Percentiles rank a stretch among this genome's conserved stretches.
Conservation (phyloP, 30 jellyfish, hydroid and myxozoan species). For the Aurelia coerulea region DNA sequence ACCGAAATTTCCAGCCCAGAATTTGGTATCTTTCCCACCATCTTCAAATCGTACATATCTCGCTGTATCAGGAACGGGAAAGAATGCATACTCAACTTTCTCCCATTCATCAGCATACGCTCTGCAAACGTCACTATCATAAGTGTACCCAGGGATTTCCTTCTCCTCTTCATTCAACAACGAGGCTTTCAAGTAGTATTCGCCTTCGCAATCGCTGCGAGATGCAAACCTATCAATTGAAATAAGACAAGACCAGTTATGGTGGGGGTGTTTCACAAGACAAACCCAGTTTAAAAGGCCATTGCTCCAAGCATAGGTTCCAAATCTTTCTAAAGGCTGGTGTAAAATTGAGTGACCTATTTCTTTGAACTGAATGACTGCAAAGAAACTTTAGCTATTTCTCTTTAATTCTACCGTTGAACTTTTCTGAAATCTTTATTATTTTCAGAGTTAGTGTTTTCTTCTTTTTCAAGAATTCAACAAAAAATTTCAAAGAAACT, state of each 20-base stretch:
- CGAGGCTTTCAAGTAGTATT: slow-evolving; percentile 16
- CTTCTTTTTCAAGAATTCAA: no score
- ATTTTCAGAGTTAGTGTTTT: no score
- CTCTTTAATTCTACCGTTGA: no score
- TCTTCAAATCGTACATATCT: slow-evolving; percentile 64
- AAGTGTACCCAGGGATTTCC: slow-evolving; percentile 31
- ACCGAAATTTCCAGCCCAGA: slow-evolving; percentile 55
- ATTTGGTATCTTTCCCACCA: slow-evolving; percentile 44
- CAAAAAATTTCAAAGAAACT: no score
- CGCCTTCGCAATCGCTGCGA: slow-evolving; percentile 46
- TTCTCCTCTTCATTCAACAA: slow-evolving; percentile 10
- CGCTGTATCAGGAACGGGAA: slow-evolving; percentile 47
- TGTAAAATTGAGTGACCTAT: no score
- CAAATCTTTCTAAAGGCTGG: no score
- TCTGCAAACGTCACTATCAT: slow-evolving; percentile 3
- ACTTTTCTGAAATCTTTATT: no score
- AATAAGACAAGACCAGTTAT: background rate
- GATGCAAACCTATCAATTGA: slow-evolving; percentile 41
- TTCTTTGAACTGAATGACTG: no score
- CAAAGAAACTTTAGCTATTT: no score
- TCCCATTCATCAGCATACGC: slow-evolving; percentile 58
- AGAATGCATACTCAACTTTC: slow-evolving; percentile 34
- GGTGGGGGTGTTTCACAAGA: no score
- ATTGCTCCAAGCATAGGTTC: no score
- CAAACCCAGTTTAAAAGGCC: no score